Base-by-base conservation (phyloP, 2,888 invertebrate genomes). In the Glaucopsyche alexis region DNA sequence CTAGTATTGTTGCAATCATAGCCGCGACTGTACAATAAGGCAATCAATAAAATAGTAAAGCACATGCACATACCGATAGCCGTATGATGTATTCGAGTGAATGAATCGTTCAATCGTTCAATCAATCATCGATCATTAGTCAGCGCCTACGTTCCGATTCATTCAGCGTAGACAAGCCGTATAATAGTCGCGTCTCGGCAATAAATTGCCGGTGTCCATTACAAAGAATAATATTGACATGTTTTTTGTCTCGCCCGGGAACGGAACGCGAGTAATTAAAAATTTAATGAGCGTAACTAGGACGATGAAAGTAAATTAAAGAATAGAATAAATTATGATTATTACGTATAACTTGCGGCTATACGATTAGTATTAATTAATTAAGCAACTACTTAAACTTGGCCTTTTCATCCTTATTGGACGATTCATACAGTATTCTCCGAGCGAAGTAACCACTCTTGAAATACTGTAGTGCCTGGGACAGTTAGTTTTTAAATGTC, bases 61-160 rank as follows among this genome's bases (percentile, higher is more conserved):
- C 49, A 72, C 72, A 45, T 13, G 29, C 16, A 64, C 45, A 66
- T 50, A 50, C 40, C 71, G 82, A 86, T 87, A 87, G 84, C 82
- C 80, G 82, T 84, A 81, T 79, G 80, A 83, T 85, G 85, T 84
- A 83, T 80, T 78, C 83, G 82, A 83, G 84, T 86, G 87, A 86
- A 87, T 88, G 87, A 88, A 83, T 86, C 86, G 88, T 80, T 84
- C 84, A 88, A 83, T 86, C 86, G 88, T 80, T 84, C 84, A 83
- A 85, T 89, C 86, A 86, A 86, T 84, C 83, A 85, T 83, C 83
- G 83, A 84, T 86, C 86, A 87, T 89, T 88, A 90, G 83, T 88
- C 88, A 87, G 84, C 85, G 81, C 81, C 80, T 81, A 81, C 80
- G 77, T 81, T 78, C 47, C 77, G 77, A 78, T 77, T 78, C 81